Base-by-base conservation (phyloP, 2,113 vertebrate species). In the Uropsilus gracilis region DNA sequence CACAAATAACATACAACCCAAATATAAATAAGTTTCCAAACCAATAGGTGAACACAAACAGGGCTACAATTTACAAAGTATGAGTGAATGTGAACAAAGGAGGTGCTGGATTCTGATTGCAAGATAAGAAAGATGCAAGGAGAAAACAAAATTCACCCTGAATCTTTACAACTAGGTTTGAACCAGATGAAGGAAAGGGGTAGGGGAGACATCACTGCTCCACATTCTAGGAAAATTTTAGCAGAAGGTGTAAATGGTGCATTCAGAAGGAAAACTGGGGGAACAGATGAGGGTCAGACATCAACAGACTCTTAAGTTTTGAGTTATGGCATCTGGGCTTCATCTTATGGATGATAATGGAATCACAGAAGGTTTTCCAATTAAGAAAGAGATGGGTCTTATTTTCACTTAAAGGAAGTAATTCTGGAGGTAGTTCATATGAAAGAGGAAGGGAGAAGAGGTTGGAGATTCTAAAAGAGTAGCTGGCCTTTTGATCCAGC, bases 341-440 rank as follows among this genome's bases (percentile, higher is more conserved):
- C 8, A 12, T 76, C 28, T 71, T 1, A 0, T 34, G 80, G 44
- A 32, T 17, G 30, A 5, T 30, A 3, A 28, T 42, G 24, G 30
- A 66, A 17, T 86, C n/a, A 42, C 1, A 72, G 73, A 91, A 82
- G 7, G 1, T 28, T 94, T 80, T 76, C 44, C 6, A 61, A 39
- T 22, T 48, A 69, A 24, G 37, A 10, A 81, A 32, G 6, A 61
- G 57, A 86, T 0, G 8, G 7, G 18, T 30, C 55, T 76, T 82
- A 48, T 68, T 93, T 76, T 59, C 44, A 66, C 8, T 37, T 28
- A 81, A 92, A 77, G 32, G 64, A 87, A 86, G 64, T 83, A 78
- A 44, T 37, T n/a, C 9, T 26, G 34, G 10, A 88, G 16, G 20
- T 8, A 61, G 10, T 13, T 61, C 8, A 90, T 87, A 91, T 14